Conservation (phyloP, 2,113 vertebrate species). For the Sylvia atricapilla region DNA sequence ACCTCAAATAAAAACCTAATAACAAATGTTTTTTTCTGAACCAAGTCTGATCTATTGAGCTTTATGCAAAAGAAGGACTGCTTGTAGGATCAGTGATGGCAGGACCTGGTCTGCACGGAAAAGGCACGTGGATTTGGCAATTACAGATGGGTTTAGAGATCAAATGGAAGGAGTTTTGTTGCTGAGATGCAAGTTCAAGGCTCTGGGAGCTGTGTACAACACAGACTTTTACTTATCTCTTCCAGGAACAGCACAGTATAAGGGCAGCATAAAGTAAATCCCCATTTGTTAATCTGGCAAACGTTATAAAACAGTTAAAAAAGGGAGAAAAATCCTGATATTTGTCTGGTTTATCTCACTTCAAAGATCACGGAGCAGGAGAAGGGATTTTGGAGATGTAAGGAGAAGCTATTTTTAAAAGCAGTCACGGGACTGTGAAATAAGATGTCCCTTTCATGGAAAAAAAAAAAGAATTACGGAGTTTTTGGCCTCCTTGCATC, state of each 20-base stretch:
- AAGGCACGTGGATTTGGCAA: background rate
- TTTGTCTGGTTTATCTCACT: conserved; percentile 47
- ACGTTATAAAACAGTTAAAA: background rate
- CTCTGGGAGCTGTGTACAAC: background rate
- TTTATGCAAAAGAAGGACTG: background rate
- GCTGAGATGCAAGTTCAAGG: background rate
- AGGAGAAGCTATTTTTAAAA: conserved; percentile 12
- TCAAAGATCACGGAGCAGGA: background rate
- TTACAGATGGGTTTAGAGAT: background rate
- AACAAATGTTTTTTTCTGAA: background rate
- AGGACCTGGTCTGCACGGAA: background rate
- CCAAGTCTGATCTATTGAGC: fast-evolving
- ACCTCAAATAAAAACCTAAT: background rate
- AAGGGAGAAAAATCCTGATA: background rate
- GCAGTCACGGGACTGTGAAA: background rate
- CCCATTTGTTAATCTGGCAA: conserved; percentile 18
- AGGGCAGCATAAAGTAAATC: background rate
- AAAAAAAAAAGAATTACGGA: background rate
- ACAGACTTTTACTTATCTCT: background rate
- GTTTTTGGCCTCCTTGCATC: background rate
- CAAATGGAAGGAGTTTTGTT: background rate
- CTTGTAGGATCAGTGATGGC: background rate
- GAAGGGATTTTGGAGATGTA: background rate
- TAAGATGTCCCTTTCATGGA: background rate
- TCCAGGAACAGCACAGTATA: background rate